phyloP scores from a whole-genome alignment of 2,113 vertebrate species.

The Zosterops hypoxanthus region DNA sequence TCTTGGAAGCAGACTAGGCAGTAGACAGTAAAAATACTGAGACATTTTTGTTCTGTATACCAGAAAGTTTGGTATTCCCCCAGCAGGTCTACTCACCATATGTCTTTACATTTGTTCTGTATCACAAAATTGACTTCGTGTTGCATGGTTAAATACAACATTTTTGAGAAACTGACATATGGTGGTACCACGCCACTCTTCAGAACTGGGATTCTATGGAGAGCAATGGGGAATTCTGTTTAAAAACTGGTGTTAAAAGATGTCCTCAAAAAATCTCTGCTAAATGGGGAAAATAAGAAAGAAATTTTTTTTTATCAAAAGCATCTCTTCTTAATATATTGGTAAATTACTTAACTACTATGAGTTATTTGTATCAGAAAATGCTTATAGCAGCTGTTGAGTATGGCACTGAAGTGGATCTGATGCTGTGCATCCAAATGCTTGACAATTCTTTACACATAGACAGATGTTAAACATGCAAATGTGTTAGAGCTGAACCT shows the following conservation, averaged over 20 bases:
- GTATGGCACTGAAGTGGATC: neutral
- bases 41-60: neutral
- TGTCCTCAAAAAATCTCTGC: neutral
- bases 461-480: constrained; percentile 45
- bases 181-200: neutral
- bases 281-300: neutral
- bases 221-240: constrained; percentile 34
- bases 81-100: constrained; percentile 59
- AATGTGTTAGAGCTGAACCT: constrained; percentile 32
- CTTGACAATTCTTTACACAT: constrained; percentile 24
- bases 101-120: constrained; percentile 63
- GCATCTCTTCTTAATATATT: neutral
- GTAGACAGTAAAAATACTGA: constrained; percentile 46
- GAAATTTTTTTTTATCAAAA: neutral
- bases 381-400: neutral
- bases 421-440: neutral
- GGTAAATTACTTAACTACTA: neutral
- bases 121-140: constrained; percentile 50
- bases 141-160: constrained; percentile 47
- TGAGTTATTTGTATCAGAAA: neutral
- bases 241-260: neutral
- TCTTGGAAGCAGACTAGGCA: constrained; percentile 20
- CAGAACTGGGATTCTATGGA: neutral
- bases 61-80: constrained; percentile 48
- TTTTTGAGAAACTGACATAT: constrained; percentile 48